Evolutionary conservation across 2,797 vertebrate species (phyloP), one percentile per base, ranked within the genome.

Genomic region (Sparus aurata): DNA sequence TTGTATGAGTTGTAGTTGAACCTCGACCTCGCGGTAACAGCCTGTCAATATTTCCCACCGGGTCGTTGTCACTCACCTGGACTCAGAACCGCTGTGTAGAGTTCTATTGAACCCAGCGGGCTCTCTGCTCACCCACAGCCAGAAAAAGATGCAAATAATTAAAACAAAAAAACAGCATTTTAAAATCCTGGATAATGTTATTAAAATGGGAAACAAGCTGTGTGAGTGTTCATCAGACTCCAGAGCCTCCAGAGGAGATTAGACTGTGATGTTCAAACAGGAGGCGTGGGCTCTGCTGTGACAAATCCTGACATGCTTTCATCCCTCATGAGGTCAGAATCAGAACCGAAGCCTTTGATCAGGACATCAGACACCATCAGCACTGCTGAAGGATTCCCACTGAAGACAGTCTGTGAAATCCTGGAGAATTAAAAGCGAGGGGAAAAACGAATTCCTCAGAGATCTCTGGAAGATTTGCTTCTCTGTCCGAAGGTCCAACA

Each of bases 321-420:
- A 79, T 83, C 72, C 74, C 68, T 69, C 57, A 11, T 25, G 61
- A 82, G 69, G 78, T 81, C 83, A 79, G 61, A 79, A 50, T 34
- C 71, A 0, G 63, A 41, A 20, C 9, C 49, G 5, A 13, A 17
- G 10, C 11, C 77, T 88, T 85, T 88, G 86, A 85, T 85, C 80
- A 49, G 50, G 38, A 85, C 75, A 79, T 83, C 83, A 88, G 75
- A 81, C 61, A 18, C 62, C 75, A 61, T 77, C 78, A 64, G 61
- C 59, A 53, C 74, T 54, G 63, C 68, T 20, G 77, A 61, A 60
- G 50, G 70, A 77, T 82, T 66, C 67, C 74, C 65, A 1, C 57
- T 64, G 65, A 59, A 69, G 25, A 52, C 43, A 0, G 41, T 27
- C 38, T 47, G 52, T 59, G 82, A 69, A 69, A 60, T 75, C 68